Conservation (phyloP, 2,888 invertebrate genomes). For the Synergus umbraculus region DNA sequence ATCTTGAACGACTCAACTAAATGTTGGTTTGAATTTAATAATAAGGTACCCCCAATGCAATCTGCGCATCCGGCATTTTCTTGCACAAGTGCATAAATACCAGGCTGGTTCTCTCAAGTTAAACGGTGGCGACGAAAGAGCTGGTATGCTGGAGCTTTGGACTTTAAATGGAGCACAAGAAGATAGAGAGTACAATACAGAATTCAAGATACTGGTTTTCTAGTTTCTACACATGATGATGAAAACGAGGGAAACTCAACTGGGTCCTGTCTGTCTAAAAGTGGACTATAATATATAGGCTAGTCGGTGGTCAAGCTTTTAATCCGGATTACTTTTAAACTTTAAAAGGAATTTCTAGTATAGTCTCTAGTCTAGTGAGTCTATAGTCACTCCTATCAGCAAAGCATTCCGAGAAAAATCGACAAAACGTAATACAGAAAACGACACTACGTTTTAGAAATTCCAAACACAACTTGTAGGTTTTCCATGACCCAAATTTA, state of each 20-base stretch:
- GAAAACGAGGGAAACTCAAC: conserved; percentile 51
- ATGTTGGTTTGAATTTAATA: conserved; percentile 40
- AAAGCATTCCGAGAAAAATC: conserved; percentile 31
- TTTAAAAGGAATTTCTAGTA: conserved; percentile 31
- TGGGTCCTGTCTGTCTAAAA: conserved; percentile 52
- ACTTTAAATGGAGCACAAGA: conserved; percentile 37
- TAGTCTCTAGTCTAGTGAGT: conserved; percentile 18
- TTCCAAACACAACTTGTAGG: conserved; percentile 1
- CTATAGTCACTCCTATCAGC: conserved; percentile 15
- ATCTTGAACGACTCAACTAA: conserved; percentile 31
- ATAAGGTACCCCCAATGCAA: conserved; percentile 35
- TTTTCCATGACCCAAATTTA: neutral
- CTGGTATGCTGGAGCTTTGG: conserved; percentile 26
- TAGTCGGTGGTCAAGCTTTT: conserved; percentile 58
- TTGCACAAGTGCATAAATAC: conserved; percentile 41
- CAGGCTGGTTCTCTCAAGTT: conserved; percentile 31
- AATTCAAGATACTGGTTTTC: conserved; percentile 43
- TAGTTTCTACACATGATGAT: conserved; percentile 49
- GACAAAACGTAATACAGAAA: conserved; percentile 2
- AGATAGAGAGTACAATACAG: conserved; percentile 36
- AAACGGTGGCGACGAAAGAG: conserved; percentile 30
- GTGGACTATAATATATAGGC: conserved; percentile 55
- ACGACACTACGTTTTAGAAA: neutral
- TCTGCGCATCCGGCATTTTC: conserved; percentile 39
- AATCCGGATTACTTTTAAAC: conserved; percentile 55